Conservation (phyloP, 2,888 invertebrate genomes). For the Habrosyne pyritoides region DNA sequence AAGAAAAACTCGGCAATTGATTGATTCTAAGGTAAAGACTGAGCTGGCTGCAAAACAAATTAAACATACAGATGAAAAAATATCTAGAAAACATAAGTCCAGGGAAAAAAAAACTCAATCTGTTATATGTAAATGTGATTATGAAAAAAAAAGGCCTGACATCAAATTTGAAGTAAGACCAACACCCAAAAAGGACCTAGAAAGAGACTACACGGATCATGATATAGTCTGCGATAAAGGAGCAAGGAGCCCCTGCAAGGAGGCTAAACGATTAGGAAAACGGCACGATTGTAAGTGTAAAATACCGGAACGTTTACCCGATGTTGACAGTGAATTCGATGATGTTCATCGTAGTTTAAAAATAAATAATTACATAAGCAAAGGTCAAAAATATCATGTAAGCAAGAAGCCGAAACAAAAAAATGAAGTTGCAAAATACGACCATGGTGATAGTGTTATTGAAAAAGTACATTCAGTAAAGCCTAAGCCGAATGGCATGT, state of each 20-base stretch:
- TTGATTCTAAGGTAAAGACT: not conserved
- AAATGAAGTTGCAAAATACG: not conserved
- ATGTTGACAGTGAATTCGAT: not conserved
- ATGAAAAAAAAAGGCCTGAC: not conserved
- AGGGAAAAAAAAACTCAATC: not conserved
- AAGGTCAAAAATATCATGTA: not conserved
- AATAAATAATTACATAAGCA: not conserved
- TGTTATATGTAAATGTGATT: not conserved
- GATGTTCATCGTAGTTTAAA: not conserved
- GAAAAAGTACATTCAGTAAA: constrained; percentile 4
- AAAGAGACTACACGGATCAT: not conserved
- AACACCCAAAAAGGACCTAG: not conserved
- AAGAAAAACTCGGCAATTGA: not conserved
- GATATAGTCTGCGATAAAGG: not conserved
- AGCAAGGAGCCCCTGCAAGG: not conserved
- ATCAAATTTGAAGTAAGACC: constrained; percentile 10
- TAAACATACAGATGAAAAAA: constrained; percentile 14
- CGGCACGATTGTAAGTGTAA: not conserved
- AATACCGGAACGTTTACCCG: not conserved
- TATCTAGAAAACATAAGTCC: not conserved
- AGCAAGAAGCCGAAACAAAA: not conserved
- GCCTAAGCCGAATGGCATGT: constrained; percentile 9
- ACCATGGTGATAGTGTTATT: not conserved
- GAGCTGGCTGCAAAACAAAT: constrained; percentile 15
- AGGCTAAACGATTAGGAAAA: not conserved